A percentile compares a stretch with the other conserved stretches of the same genome.
Conservation (phyloP, 1,140 invertebrate species). For the Saccostrea cuccullata region DNA sequence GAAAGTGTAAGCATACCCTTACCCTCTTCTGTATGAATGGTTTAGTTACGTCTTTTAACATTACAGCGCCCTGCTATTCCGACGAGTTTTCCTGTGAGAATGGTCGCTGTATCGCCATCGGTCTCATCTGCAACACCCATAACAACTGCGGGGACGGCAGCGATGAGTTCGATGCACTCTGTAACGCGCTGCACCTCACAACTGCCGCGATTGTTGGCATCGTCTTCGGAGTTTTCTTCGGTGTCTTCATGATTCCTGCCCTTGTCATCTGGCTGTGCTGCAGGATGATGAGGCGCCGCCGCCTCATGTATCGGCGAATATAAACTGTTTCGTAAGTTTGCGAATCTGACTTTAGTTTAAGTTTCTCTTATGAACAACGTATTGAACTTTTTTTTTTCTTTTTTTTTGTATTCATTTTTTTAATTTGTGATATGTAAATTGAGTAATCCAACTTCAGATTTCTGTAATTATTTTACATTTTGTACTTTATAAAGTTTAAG, state of each 20-base stretch:
- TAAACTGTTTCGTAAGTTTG: neutral
- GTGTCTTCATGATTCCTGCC: neutral
- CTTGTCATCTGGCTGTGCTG: constrained; percentile 4
- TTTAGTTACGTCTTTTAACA: neutral
- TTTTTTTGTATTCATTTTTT: too few species aligned
- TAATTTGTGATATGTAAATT: too few species aligned
- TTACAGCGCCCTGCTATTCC: neutral
- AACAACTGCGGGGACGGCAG: constrained; percentile 47
- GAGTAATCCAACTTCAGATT: too few species aligned
- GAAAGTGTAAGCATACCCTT: too few species aligned
- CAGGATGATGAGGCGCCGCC: neutral
- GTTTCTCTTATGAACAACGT: too few species aligned
- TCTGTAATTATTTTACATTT: too few species aligned
- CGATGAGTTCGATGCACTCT: constrained; percentile 7
- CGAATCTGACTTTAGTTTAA: too few species aligned
- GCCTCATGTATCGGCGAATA: neutral
- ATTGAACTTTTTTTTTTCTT: too few species aligned
- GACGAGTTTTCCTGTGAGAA: constrained; percentile 20
- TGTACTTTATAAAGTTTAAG: too few species aligned
- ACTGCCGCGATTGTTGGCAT: constrained; percentile 48
- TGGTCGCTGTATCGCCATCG: constrained; percentile 8
- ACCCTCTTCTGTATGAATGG: too few species aligned
- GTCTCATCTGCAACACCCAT: constrained; percentile 33
- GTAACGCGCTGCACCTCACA: constrained; percentile 3
- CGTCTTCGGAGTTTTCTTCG: constrained; percentile 26